Conservation (phyloP, 2,888 invertebrate species). For the Sesia apiformis region DNA sequence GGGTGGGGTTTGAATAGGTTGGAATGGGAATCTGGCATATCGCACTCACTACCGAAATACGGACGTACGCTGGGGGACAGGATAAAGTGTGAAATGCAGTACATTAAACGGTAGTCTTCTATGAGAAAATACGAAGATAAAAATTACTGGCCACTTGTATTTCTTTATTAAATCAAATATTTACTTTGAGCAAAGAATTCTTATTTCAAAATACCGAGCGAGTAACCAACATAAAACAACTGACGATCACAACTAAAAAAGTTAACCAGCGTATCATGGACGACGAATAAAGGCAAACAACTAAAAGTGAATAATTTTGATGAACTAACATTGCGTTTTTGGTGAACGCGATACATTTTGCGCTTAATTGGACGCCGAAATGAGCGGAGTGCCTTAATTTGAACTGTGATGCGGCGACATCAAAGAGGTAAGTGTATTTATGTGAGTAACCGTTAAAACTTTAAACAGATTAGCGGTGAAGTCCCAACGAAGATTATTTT, state of each 20-base stretch:
- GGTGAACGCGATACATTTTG: slow-evolving; percentile 49
- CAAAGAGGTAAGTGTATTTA: slow-evolving; percentile 51
- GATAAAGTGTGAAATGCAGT: no score
- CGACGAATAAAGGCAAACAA: slow-evolving; percentile 36
- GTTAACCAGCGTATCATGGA: slow-evolving; percentile 35
- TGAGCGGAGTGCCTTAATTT: slow-evolving; percentile 53
- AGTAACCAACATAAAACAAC: no score
- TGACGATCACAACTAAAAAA: slow-evolving; percentile 15
- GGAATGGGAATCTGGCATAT: no score
- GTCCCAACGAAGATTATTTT: slow-evolving; percentile 47
- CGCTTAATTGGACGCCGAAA: slow-evolving; percentile 63
- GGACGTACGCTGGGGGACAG: no score
- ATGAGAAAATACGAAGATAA: no score
- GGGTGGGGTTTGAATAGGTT: no score
- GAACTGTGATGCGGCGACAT: slow-evolving; percentile 46
- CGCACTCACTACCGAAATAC: no score
- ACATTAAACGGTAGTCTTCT: no score
- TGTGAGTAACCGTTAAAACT: slow-evolving; percentile 29
- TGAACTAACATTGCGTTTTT: slow-evolving; percentile 41
- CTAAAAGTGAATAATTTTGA: slow-evolving; percentile 58
- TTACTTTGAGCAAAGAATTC: no score
- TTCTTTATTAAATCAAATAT: no score
- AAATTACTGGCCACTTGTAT: no score
- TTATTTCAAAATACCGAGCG: no score
- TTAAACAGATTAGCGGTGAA: slow-evolving; percentile 57